Evolutionary conservation across 2,113 vertebrate species (phyloP).

Genomic region (Talpa occidentalis): DNA sequence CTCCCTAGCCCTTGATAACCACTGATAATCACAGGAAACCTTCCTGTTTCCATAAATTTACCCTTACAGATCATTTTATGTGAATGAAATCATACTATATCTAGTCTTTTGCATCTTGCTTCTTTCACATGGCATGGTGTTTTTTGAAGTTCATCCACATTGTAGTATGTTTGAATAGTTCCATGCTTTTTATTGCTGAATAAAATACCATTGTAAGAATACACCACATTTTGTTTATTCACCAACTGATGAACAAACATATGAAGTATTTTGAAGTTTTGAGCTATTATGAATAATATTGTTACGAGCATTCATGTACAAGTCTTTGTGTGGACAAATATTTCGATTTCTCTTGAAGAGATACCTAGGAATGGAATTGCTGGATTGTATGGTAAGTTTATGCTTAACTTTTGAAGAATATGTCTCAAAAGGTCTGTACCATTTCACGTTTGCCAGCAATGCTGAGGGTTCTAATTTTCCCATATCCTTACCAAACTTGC

Average conservation of each 20-base stretch:
- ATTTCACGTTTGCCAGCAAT: background rate
- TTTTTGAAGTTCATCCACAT: background rate
- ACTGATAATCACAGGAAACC: too few relatives aligned
- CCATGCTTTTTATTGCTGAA: background rate
- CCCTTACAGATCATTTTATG: background rate
- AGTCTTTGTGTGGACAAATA: background rate
- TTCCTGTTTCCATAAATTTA: background rate
- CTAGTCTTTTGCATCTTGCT: background rate
- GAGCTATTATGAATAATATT: background rate
- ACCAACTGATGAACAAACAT: background rate
- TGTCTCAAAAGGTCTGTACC: background rate
- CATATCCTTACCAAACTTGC: background rate
- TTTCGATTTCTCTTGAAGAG: background rate
- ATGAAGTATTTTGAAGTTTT: background rate
- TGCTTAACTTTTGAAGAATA: background rate
- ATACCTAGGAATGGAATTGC: background rate
- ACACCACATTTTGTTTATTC: background rate
- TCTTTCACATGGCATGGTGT: background rate
- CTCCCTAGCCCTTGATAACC: background rate
- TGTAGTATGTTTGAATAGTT: background rate
- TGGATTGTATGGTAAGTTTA: background rate
- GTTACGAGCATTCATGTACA: background rate
- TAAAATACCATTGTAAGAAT: background rate
- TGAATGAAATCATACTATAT: background rate
- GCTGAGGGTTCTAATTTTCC: background rate